Base-by-base conservation (phyloP, 2,888 invertebrate species). In the Eulithis prunata region DNA sequence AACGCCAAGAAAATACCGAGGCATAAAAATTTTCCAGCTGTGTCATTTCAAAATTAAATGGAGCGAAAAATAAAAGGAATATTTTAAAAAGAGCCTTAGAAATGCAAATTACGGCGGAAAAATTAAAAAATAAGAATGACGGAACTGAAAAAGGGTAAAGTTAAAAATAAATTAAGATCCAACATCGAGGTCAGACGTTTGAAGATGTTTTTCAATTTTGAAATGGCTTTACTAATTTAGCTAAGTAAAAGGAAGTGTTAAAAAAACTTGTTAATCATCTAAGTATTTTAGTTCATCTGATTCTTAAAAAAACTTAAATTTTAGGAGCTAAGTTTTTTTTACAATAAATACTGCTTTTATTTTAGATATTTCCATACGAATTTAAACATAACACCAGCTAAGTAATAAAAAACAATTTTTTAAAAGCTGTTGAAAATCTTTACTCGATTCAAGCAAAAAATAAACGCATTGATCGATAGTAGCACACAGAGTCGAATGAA, bases 151-250 rank as follows among this genome's bases (percentile, higher is more conserved):
- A 69, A 53, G 69, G 69, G 68, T 67, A 60, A 70, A 70, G 69
- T 71, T 74, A 71, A 74, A 73, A 72, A 70, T 71, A 72, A 74
- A 74, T 74, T 74, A 71, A 69, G 71, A 65, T 66, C 64, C 62
- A 54, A 69, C 64, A 57, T 61, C 54, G 67, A 62, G 64, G 67
- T 67, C 64, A 63, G 57, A 13, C 54, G 54, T 59, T 59, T 56
- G 52, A 73, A 68, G 64, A 62, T 57, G 68, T 60, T 71, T 59
- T 71, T 66, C 56, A 57, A 57, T 62, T 56, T 45, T 11, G 32
- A 57, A 43, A 57, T 28, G 11, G 55, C 36, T 4, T 41, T 36
- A 32, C 41, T 53, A n/a, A n/a, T n/a, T 52, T 52, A 3, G 11
- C 38, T 7, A 5, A 28, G 12, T 52, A 3, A 52, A 6, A 3